Base-by-base conservation (phyloP, 1,140 invertebrate species). In the Bombus confusus region DNA sequence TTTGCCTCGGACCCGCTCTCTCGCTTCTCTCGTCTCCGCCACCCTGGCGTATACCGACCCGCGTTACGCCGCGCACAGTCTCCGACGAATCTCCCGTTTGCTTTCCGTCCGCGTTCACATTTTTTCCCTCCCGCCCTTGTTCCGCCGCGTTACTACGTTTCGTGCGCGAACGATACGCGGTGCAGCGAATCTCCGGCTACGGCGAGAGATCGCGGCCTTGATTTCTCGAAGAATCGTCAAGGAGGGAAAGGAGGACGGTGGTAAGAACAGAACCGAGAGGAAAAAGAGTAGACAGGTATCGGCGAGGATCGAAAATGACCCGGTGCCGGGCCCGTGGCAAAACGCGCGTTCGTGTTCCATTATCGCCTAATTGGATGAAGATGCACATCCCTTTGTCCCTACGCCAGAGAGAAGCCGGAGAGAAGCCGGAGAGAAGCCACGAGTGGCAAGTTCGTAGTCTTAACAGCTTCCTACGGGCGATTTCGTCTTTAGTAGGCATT, bases 331-430 rank as follows among this genome's bases (percentile, higher is more conserved):
- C 79, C 86, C 88, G 89, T 90, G 89, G 89, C 88, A 87, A 90
- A 90, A 90, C 88, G 89, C 75, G 79, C 86, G 82, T 83, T 57
- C 79, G 86, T 87, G 68, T 91, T 88, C 90, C 91, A 93, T 93
- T 93, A 92, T 92, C 89, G 87, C 87, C 90, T 93, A 93, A 93
- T 93, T 93, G 91, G 92, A 93, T 93, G 93, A 93, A 93, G 91
- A 91, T 91, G 92, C 93, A 93, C 88, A 93, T 93, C 92, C 81
- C 87, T 91, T 93, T 92, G 92, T 92, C 80, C 83, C 74, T 72
- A 25, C 64, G 74, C 31, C 66, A 43, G 57, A 68, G 74, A 62
- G 59, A 62, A n/a, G 28, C 59, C n/a, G 12, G 59, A n/a, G 74
- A 57, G 22, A 57, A 57, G 57, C 57, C 28, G n/a, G 64, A 31